Percentiles rank a stretch among this genome's conserved stretches.
phyloP scores from a whole-genome alignment of 1,140 invertebrate species.

The Bemisia tabaci region DNA sequence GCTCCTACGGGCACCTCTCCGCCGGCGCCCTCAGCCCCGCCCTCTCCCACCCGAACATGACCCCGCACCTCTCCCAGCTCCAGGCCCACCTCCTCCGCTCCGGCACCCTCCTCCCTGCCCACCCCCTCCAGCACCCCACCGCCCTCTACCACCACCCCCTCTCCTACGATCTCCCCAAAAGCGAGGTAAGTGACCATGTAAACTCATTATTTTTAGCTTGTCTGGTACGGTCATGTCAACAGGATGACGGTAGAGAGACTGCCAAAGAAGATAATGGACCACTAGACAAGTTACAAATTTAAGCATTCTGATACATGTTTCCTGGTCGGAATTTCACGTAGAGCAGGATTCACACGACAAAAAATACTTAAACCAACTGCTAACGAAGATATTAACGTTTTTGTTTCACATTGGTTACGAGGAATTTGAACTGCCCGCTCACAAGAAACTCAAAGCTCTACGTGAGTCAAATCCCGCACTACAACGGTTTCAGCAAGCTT shows the following conservation, averaged over 20 bases:
- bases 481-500: no score
- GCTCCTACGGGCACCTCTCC: conserved; percentile 86
- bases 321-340: no score
- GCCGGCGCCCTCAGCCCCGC: conserved; percentile 60
- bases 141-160: conserved; percentile 31
- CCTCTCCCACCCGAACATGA: conserved; percentile 46
- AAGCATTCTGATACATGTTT: no score
- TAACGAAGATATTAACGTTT: no score
- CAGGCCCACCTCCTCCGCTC: conserved; percentile 44
- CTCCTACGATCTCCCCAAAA: conserved; percentile 34
- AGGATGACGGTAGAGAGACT: neutral
- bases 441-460: no score
- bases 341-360: no score
- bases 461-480: no score
- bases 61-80: conserved; percentile 56
- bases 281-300: no score
- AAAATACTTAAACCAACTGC: neutral
- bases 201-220: conserved; percentile 3
- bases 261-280: no score
- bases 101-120: conserved; percentile 37
- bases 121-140: conserved; percentile 28
- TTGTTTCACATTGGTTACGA: no score
- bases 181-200: conserved; percentile 28
- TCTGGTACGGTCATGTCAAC: no score
- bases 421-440: no score